A percentile compares a stretch with the other conserved stretches of the same genome.
Evolutionary conservation across 1,140 invertebrate species (phyloP).

Genomic region (Leptopilina boulardi): DNA sequence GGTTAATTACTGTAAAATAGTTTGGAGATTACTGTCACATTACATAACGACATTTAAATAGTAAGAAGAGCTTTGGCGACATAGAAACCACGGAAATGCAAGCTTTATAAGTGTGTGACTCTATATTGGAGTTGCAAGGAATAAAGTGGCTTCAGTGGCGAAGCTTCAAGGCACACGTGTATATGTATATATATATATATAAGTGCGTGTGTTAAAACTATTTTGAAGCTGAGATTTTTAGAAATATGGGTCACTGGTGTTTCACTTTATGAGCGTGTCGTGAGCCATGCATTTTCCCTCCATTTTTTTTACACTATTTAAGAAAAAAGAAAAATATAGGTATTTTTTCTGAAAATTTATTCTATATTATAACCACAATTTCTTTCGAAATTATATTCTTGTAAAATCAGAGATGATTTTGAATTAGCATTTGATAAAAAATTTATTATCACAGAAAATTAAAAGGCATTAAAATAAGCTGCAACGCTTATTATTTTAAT

Average conservation of each 20-base stretch:
- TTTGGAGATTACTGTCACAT: background rate
- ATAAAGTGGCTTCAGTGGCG: background rate
- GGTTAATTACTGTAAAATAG: slow-evolving; percentile 1
- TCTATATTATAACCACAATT: no score
- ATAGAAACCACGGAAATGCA: slow-evolving; percentile 16
- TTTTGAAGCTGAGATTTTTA: slow-evolving; percentile 71
- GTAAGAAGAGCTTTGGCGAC: background rate
- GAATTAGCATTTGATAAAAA: no score
- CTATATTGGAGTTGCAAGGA: background rate
- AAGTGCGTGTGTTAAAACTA: slow-evolving; percentile 58
- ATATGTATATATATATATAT: no score
- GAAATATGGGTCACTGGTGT: slow-evolving; percentile 71
- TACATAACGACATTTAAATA: background rate
- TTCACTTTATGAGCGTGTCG: slow-evolving; percentile 48
- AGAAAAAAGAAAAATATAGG: no score
- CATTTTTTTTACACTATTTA: slow-evolving; percentile 41
- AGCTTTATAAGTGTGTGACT: slow-evolving; percentile 17
- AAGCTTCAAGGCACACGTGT: slow-evolving; percentile 6
- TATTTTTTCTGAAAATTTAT: no score
- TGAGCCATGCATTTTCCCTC: slow-evolving; percentile 42
- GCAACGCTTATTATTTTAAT: no score
- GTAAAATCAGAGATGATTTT: no score
- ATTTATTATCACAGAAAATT: no score
- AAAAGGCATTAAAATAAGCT: no score
- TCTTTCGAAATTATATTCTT: no score